These are phyloP conservation scores for Coelinius sp. DNA, from an alignment of 2,888 invertebrate species.

Conservation along the genomic window DNA sequence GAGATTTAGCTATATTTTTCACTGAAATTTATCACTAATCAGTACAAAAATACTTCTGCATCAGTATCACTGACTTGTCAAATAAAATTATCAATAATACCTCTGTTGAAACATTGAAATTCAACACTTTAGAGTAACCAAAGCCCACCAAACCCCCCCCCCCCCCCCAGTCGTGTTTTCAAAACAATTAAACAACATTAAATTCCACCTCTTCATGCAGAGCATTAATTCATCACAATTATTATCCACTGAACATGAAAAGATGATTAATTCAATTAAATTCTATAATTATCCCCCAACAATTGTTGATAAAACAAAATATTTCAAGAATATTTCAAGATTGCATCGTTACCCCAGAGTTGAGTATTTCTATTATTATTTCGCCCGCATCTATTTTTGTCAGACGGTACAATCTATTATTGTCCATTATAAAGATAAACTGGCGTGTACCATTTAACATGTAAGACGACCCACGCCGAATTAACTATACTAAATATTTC, in stretches of 20 bases:
- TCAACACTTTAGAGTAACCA: not conserved
- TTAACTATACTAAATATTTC: constrained; percentile 33
- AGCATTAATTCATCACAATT: not conserved
- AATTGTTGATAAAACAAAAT: constrained; percentile 26
- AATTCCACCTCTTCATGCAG: not conserved
- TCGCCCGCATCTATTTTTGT: constrained; percentile 48
- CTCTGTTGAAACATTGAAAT: not conserved
- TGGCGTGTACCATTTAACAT: constrained; percentile 37
- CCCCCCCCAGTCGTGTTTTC: too few relatives aligned
- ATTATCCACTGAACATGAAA: not conserved
- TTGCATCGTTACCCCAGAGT: constrained; percentile 39
- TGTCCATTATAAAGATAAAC: constrained; percentile 44
- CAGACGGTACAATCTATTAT: constrained; percentile 48
- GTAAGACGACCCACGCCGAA: constrained; percentile 32
- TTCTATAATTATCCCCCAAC: constrained; percentile 1
- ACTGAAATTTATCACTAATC: too few relatives aligned
- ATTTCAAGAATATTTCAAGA: constrained; percentile 41
- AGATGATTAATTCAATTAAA: too few relatives aligned
- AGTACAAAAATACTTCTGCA: too few relatives aligned
- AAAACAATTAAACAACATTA: not conserved
- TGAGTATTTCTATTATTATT: constrained; percentile 47
- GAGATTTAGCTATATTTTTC: too few relatives aligned
- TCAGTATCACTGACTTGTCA: not conserved
- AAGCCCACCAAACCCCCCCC: too few relatives aligned
- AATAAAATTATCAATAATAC: not conserved